Evolutionary conservation across 2,888 invertebrate species (phyloP).

Genomic region (Phalera bucephala): DNA sequence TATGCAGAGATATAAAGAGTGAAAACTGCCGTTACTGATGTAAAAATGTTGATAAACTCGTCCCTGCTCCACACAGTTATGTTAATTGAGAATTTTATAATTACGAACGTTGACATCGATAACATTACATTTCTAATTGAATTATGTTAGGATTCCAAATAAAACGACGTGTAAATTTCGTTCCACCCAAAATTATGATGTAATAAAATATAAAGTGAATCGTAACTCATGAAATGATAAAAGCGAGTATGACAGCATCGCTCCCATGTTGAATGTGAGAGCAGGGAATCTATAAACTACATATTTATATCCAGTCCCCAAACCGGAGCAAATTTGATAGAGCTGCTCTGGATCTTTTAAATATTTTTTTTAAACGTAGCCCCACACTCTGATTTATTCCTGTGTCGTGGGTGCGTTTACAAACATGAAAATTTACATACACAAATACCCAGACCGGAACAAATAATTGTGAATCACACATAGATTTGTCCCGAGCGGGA

Average conservation of each 20-base stretch:
- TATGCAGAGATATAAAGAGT: conserved; percentile 7
- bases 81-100: conserved; percentile 34
- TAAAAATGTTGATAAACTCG: conserved; percentile 33
- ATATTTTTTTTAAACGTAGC: too few relatives aligned
- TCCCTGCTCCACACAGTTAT: conserved; percentile 28
- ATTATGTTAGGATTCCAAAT: conserved; percentile 48
- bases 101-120: conserved; percentile 31
- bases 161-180: conserved; percentile 55
- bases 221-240: conserved; percentile 65
- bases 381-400: too few relatives aligned
- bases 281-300: conserved; percentile 1
- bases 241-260: conserved; percentile 53
- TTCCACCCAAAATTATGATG: conserved; percentile 69
- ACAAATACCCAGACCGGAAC: too few relatives aligned
- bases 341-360: too few relatives aligned
- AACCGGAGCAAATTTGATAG: too few relatives aligned
- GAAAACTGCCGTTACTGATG: conserved; percentile 20
- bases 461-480: too few relatives aligned
- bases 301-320: too few relatives aligned
- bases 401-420: too few relatives aligned
- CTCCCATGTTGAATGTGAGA: conserved; percentile 15
- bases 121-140: conserved; percentile 45
- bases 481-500: too few relatives aligned
- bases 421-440: too few relatives aligned
- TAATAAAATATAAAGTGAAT: conserved; percentile 61